Evolutionary conservation across 2,113 vertebrate species (phyloP).

Genomic region (Orcinus orca): DNA sequence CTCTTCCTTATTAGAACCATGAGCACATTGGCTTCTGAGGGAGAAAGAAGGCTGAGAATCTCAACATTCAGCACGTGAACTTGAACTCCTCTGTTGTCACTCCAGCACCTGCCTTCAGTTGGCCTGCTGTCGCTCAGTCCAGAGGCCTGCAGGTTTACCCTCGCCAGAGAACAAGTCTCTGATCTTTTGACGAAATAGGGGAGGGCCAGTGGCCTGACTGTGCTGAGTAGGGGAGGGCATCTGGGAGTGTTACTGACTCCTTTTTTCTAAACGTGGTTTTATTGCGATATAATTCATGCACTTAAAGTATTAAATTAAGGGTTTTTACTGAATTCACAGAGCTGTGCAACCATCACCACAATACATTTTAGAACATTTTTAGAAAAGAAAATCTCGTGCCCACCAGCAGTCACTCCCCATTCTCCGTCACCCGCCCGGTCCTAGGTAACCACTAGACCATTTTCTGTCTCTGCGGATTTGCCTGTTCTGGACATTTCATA

Average conservation of each 20-base stretch:
- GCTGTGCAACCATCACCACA: neutral
- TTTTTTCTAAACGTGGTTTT: neutral
- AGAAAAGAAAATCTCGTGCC: neutral
- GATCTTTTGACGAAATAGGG: neutral
- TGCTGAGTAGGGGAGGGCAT: neutral
- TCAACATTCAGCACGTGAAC: neutral
- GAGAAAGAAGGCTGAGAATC: neutral
- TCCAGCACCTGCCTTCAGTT: neutral
- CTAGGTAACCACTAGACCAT: neutral
- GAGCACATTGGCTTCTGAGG: neutral
- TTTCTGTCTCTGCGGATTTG: neutral
- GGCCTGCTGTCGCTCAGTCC: neutral
- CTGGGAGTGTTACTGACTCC: neutral
- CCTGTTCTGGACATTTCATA: neutral
- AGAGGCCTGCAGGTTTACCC: neutral
- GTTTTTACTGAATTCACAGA: neutral
- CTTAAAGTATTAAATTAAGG: neutral
- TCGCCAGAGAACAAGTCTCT: neutral
- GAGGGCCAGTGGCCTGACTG: neutral
- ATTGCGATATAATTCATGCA: neutral
- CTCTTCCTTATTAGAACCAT: neutral
- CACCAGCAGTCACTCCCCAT: neutral
- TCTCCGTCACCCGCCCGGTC: neutral
- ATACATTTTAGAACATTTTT: neutral
- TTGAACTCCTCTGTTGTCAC: neutral